Evolutionary conservation across 2,888 invertebrate genomes (phyloP).

Genomic region (Lycophotia porphyrea): DNA sequence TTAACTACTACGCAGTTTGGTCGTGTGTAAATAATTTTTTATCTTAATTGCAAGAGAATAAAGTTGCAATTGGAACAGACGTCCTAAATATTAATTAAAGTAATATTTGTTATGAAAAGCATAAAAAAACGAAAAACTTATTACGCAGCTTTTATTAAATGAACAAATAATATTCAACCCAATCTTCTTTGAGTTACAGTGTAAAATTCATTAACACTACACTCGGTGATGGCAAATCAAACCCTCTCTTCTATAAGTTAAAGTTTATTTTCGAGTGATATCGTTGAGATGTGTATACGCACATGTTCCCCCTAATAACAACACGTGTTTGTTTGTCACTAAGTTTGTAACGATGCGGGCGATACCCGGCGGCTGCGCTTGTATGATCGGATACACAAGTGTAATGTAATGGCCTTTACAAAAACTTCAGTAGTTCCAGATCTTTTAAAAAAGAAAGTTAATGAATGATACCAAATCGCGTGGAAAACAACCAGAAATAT

Average conservation of each 20-base stretch:
- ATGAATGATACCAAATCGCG: not conserved
- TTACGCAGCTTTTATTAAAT: conserved; percentile 9
- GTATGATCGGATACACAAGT: conserved; percentile 58
- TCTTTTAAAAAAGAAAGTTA: not conserved
- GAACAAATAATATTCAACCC: conserved; percentile 24
- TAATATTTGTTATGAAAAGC: conserved; percentile 43
- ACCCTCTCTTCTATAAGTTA: rapidly evolving
- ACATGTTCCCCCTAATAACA: conserved; percentile 62
- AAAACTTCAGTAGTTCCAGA: not conserved
- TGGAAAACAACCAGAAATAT: not conserved
- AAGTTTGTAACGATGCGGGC: conserved; percentile 69
- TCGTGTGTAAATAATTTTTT: conserved; percentile 13
- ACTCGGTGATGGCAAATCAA: not conserved
- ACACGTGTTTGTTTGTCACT: conserved; percentile 70
- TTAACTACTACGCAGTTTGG: conserved; percentile 20
- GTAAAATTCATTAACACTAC: conserved; percentile 9
- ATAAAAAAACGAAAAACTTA: conserved; percentile 49
- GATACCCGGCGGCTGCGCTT: conserved; percentile 49
- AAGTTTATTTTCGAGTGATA: conserved; percentile 26
- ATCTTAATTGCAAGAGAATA: rapidly evolving
- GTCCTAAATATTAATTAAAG: conserved; percentile 8
- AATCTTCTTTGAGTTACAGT: not conserved
- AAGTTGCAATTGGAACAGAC: conserved; percentile 9
- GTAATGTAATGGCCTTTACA: not conserved
- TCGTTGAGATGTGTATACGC: conserved; percentile 54